Conservation (phyloP, 2,113 vertebrate species). For the Chitala chitala region DNA sequence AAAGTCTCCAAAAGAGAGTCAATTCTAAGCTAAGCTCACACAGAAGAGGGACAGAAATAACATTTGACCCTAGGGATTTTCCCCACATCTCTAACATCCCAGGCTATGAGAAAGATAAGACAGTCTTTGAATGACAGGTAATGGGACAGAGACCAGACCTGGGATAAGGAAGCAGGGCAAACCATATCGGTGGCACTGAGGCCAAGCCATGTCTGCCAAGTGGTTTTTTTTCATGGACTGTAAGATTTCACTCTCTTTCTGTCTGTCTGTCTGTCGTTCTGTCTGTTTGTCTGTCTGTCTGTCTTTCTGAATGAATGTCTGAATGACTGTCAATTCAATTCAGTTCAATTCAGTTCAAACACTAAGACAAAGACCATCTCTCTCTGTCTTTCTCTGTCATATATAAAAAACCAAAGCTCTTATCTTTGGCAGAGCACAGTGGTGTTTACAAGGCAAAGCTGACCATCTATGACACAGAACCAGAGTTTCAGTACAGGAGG, state of each 20-base stretch:
- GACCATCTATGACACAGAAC: too few species aligned
- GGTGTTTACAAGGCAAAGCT: not conserved
- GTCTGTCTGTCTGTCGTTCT: too few species aligned
- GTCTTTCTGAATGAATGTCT: not conserved
- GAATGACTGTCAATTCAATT: too few species aligned
- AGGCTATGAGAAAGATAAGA: not conserved
- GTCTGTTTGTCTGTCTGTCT: not conserved
- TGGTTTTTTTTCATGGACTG: too few species aligned
- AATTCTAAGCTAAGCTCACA: too few species aligned
- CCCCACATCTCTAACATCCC: not conserved
- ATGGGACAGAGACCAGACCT: conserved; percentile 13
- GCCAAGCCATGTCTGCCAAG: too few species aligned
- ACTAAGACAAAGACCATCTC: too few species aligned
- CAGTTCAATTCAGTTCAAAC: too few species aligned
- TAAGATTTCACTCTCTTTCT: conserved; percentile 25
- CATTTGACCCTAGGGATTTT: not conserved
- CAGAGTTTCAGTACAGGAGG: not conserved
- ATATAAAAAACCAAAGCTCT: too few species aligned
- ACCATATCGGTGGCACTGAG: not conserved
- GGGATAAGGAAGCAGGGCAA: not conserved
- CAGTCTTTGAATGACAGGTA: conserved; percentile 12
- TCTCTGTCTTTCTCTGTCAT: too few species aligned
- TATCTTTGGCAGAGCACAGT: too few species aligned
- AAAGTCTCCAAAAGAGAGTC: not conserved
- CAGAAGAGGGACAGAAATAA: conserved; percentile 5